Evolutionary conservation across 2,797 vertebrate species (phyloP).

Genomic region (Falco concolor): DNA sequence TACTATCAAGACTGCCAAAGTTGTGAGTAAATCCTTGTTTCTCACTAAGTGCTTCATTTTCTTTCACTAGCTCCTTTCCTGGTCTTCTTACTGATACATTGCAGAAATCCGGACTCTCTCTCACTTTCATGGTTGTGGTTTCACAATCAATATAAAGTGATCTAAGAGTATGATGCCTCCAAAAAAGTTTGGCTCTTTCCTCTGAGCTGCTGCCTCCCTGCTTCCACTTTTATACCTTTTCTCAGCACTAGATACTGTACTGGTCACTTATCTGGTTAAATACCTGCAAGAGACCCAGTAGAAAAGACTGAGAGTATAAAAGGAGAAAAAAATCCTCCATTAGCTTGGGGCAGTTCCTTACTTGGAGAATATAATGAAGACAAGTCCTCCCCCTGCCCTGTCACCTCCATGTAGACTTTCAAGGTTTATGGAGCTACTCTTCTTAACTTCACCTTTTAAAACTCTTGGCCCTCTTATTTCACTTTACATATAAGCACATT

Average conservation of each 20-base stretch:
- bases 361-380: background rate
- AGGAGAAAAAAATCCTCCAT: background rate
- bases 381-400: too few relatives aligned
- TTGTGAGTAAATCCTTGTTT: background rate
- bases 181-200: background rate
- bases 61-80: background rate
- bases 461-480: background rate
- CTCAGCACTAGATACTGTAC: background rate
- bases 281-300: background rate
- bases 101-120: background rate
- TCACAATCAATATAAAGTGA: background rate
- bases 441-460: background rate
- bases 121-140: background rate
- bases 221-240: background rate
- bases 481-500: background rate
- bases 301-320: background rate
- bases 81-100: background rate
- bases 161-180: background rate
- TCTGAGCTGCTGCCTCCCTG: background rate
- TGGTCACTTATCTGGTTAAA: background rate
- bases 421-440: background rate
- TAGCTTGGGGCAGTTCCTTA: background rate
- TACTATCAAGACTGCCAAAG: background rate
- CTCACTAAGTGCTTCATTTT: background rate
- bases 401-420: background rate